Conservation (phyloP, 2,888 invertebrate genomes). For the Thera obeliscata region DNA sequence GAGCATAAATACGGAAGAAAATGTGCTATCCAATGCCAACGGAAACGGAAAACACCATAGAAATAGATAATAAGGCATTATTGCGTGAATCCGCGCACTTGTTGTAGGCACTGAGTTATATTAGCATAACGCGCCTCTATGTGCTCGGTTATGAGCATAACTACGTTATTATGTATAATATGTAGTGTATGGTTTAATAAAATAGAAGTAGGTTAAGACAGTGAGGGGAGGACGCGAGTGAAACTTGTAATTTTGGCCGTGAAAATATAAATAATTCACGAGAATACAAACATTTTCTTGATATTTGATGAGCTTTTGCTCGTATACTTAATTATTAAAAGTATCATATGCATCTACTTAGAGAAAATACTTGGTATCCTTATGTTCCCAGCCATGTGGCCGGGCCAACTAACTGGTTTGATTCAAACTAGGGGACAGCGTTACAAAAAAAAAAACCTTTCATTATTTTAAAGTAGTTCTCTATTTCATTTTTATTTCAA, state of each 20-base stretch:
- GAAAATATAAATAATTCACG: slow-evolving; percentile 9
- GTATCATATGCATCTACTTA: too few species aligned
- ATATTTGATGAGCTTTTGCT: too few species aligned
- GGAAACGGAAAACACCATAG: slow-evolving; percentile 33
- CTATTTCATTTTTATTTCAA: too few species aligned
- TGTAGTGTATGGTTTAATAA: slow-evolving; percentile 40
- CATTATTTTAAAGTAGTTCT: too few species aligned
- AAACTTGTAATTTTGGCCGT: slow-evolving; percentile 15
- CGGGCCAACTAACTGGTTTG: too few species aligned
- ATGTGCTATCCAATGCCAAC: slow-evolving; percentile 17
- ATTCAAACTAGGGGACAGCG: too few species aligned
- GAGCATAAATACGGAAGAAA: neutral
- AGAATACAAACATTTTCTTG: neutral
- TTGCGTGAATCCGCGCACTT: slow-evolving; percentile 38
- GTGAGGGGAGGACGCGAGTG: slow-evolving; percentile 13
- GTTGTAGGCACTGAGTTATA: slow-evolving; percentile 39
- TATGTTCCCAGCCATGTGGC: too few species aligned
- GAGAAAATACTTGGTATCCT: too few species aligned
- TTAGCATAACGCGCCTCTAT: slow-evolving; percentile 41
- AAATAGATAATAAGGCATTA: slow-evolving; percentile 41
- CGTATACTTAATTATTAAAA: too few species aligned
- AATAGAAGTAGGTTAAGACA: slow-evolving; percentile 29
- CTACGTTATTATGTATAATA: slow-evolving; percentile 35
- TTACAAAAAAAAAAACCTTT: too few species aligned
- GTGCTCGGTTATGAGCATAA: slow-evolving; percentile 32